Percentiles rank a stretch among this genome's conserved stretches.
phyloP scores from a whole-genome alignment of 2,888 invertebrate genomes.

The Chymomyza amoena region DNA sequence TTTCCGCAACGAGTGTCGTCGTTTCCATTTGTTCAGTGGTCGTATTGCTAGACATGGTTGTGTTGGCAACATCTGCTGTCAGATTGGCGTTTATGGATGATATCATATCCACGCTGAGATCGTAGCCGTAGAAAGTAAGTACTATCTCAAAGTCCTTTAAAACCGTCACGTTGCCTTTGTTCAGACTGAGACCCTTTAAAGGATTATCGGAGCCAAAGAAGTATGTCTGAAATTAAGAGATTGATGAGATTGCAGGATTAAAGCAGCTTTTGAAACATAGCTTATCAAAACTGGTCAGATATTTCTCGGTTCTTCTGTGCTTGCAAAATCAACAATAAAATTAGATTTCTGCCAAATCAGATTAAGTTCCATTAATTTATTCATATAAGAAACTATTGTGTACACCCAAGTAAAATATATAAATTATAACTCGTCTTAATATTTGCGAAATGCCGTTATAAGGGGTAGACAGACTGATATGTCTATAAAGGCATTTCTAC shows the following conservation, averaged over 20 bases:
- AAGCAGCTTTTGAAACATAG: background rate
- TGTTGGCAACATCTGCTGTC: constrained; percentile 25
- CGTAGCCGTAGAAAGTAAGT: constrained; percentile 89
- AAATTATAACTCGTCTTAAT: too few species aligned
- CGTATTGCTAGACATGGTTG: constrained; percentile 36
- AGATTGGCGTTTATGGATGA: constrained; percentile 55
- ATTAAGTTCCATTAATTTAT: too few species aligned
- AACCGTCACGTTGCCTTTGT: constrained; percentile 87
- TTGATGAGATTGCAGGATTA: background rate
- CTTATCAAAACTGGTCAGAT: too few species aligned
- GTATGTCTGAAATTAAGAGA: constrained; percentile 83
- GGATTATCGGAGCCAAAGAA: constrained; percentile 91
- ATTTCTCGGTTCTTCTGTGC: too few species aligned
- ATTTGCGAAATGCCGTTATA: too few species aligned
- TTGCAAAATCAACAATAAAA: too few species aligned
- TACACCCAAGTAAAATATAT: too few species aligned
- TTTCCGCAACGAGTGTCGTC: constrained; percentile 37
- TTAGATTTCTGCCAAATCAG: too few species aligned
- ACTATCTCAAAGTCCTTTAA: constrained; percentile 86
- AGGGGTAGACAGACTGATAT: too few species aligned
- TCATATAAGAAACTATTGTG: too few species aligned
- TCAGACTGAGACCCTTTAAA: constrained; percentile 88
- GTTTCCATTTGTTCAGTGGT: constrained; percentile 37
- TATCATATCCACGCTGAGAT: constrained; percentile 81
- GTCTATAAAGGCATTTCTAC: too few species aligned